phyloP scores from a whole-genome alignment of 1,140 invertebrate species.

The Dufourea novaeangliae region DNA sequence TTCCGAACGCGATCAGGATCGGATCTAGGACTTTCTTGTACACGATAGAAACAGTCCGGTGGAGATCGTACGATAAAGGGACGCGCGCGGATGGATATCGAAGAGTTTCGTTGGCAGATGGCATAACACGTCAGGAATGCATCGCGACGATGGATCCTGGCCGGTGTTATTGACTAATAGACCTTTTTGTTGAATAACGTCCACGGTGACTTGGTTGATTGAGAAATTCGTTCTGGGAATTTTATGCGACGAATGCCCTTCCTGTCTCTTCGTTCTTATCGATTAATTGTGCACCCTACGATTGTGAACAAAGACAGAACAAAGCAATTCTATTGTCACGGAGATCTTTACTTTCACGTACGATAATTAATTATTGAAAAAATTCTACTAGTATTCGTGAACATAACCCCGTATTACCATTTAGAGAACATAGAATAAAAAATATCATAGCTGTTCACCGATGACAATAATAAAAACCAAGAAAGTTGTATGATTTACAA shows the following conservation, averaged over 20 bases:
- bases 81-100: conserved; percentile 4
- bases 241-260: background rate
- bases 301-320: no score
- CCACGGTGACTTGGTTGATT: background rate
- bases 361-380: no score
- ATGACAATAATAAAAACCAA: no score
- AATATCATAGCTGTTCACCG: no score
- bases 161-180: background rate
- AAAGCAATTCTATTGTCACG: no score
- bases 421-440: no score
- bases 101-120: background rate
- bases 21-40: conserved; percentile 39
- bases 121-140: background rate
- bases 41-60: background rate
- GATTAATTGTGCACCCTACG: background rate
- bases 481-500: no score
- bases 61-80: conserved; percentile 20
- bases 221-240: background rate
- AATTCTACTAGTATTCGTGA: no score
- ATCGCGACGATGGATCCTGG: background rate
- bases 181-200: background rate
- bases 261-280: background rate
- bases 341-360: no score
- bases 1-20: conserved; percentile 39
- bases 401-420: no score